Base-by-base conservation (phyloP, 1,140 invertebrate species). In the Anastatus disparis region DNA sequence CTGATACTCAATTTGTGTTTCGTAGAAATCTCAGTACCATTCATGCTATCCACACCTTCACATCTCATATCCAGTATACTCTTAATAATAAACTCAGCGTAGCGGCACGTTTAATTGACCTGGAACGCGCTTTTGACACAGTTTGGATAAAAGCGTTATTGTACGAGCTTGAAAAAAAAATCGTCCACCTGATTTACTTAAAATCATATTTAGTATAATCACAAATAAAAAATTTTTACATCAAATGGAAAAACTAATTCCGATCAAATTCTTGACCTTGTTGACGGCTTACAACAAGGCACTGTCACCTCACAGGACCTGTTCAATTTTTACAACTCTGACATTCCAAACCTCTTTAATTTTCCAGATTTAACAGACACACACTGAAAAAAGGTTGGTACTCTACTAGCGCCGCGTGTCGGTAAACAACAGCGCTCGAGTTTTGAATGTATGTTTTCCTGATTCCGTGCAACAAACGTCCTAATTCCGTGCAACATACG, bases 61-160 rank as follows among this genome's bases (percentile, higher is more conserved):
- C 31, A 0, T 67, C 69, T 10, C 69, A 72, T 50, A 68, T 62
- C 3, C 55, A 46, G 12, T 58, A 52, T 26, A 46, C 55, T 10
- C 66, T 76, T 15, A 78, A 77, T 20, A 71, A 69, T 3, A 65
- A 70, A 4, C 52, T 74, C 42, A 72, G 56, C 26, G 77, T 78
- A 9, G 78, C 67, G 1, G 69, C 76, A 3, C 71, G 75, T 8
- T 59, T 79, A 15, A 70, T 81, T 9, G 80, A 84, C 68, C 71
- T 82, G 2, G 74, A 79, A 59, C 79, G 78, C 42, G 74, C 78
- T 0, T 81, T 79, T 20, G 78, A 80, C 40, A 63, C 65, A 1
- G 73, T 79, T 0, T 78, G 73, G 74, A 58, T 65, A 2, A 61
- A 70, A n/a, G 78, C 74, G 0, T 22, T 79, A 1, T 70, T 79